These are phyloP conservation scores for Drosophila lacertosa DNA, from an alignment of 1,140 invertebrate species.

Conservation along the genomic window DNA sequence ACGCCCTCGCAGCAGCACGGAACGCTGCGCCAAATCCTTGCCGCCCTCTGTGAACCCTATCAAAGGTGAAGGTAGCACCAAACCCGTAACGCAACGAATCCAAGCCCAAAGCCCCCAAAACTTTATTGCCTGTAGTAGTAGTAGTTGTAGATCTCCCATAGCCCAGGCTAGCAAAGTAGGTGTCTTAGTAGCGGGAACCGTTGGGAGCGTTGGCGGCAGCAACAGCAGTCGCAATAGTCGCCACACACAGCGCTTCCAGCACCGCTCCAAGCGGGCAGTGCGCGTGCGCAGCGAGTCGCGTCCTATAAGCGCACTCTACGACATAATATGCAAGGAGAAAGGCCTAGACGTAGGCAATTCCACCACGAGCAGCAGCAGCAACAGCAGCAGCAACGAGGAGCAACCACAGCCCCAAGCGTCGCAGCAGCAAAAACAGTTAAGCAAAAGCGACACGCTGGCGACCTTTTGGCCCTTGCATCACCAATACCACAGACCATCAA, in stretches of 20 bases:
- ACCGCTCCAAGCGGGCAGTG: conserved; percentile 69
- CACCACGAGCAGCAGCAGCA: conserved; percentile 53
- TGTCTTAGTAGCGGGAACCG: conserved; percentile 8
- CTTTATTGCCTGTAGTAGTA: conserved; percentile 42
- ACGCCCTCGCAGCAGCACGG: conserved; percentile 62
- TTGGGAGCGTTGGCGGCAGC: too few species aligned
- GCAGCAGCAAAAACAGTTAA: conserved; percentile 14
- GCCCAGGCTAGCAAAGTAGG: conserved; percentile 53
- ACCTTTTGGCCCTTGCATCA: conserved; percentile 74
- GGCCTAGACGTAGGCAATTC: conserved; percentile 65
- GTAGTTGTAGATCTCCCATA: conserved; percentile 42
- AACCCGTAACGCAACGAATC: conserved; percentile 11
- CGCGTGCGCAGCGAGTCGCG: conserved; percentile 81
- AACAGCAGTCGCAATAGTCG: conserved; percentile 60
- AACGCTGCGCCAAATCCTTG: conserved; percentile 72
- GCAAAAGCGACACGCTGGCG: conserved; percentile 69
- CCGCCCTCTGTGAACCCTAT: conserved; percentile 70
- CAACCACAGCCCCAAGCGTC: conserved; percentile 19
- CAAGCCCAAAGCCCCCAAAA: conserved; percentile 19
- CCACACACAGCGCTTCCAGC: conserved; percentile 70
- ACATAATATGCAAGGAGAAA: conserved; percentile 84
- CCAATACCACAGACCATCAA: conserved; percentile 59
- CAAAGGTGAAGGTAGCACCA: conserved; percentile 65
- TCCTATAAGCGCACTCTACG: conserved; percentile 80
- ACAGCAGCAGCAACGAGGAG: conserved; percentile 40